Percentiles rank a stretch among this genome's conserved stretches.
phyloP scores from a whole-genome alignment of 2,797 vertebrate genomes.

The Onychomys torridus region DNA sequence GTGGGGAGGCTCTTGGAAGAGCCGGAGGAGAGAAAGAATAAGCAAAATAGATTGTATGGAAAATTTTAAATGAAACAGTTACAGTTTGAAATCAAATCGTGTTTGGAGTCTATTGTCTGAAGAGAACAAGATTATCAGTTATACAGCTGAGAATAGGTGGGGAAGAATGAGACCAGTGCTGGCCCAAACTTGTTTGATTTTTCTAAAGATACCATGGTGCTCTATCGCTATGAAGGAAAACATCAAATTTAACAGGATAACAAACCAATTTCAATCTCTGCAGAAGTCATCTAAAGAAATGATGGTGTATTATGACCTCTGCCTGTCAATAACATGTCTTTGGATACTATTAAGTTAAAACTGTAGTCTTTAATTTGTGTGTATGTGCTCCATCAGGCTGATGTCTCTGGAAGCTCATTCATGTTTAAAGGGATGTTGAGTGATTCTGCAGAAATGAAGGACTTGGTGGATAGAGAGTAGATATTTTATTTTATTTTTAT shows the following conservation, averaged over 20 bases:
- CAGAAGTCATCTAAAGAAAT: fast-evolving
- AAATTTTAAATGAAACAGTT: background rate
- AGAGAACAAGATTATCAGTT: background rate
- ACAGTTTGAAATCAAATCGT: background rate
- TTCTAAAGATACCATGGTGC: background rate
- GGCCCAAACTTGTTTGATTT: background rate
- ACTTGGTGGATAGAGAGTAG: background rate
- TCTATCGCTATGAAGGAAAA: background rate
- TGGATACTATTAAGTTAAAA: background rate
- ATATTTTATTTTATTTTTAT: too few species aligned
- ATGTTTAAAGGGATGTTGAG: background rate
- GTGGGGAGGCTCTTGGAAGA: background rate
- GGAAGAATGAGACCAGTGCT: background rate
- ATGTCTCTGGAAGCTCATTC: background rate
- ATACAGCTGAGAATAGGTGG: background rate
- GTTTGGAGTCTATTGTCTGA: background rate
- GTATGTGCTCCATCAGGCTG: fast-evolving
- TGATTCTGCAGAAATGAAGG: background rate
- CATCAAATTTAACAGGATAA: background rate
- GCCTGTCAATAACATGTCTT: background rate
- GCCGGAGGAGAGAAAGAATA: background rate
- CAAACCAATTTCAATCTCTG: background rate
- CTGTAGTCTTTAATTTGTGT: background rate
- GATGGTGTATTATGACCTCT: background rate
- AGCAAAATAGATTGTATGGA: too few species aligned